Conservation (phyloP, 2,797 vertebrate species). For the Buphagus erythrorhynchus region DNA sequence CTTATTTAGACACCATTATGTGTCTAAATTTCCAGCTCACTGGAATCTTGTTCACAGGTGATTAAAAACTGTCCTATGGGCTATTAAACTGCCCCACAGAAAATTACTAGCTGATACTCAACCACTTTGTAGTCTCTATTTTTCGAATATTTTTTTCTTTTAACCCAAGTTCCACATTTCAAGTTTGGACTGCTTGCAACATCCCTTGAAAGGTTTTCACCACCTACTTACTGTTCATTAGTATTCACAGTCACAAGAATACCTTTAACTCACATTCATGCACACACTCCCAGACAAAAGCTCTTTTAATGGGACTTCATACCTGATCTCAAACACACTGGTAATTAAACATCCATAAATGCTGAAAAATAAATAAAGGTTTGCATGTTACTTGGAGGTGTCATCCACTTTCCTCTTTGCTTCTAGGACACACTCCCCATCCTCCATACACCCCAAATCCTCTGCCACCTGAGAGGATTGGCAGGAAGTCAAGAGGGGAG, state of each 20-base stretch:
- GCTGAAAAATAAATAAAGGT: background rate
- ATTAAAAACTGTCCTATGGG: background rate
- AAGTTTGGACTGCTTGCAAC: background rate
- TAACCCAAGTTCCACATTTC: background rate
- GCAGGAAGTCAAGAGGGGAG: background rate
- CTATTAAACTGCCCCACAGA: background rate
- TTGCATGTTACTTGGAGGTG: background rate
- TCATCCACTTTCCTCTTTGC: background rate
- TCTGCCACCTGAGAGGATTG: background rate
- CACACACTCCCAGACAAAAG: background rate
- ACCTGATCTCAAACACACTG: rapidly evolving
- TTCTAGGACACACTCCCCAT: background rate
- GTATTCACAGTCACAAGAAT: background rate
- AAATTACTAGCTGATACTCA: background rate
- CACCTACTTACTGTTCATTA: background rate
- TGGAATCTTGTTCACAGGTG: background rate
- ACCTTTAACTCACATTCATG: background rate
- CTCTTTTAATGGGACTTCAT: background rate
- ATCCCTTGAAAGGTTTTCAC: background rate
- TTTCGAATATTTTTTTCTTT: background rate
- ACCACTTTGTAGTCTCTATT: background rate
- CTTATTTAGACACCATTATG: background rate
- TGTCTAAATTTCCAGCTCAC: background rate
- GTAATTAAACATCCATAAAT: background rate
- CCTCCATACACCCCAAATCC: rapidly evolving